Conservation (phyloP, 2,113 vertebrate genomes). For the Brachypteracias leptosomus region DNA sequence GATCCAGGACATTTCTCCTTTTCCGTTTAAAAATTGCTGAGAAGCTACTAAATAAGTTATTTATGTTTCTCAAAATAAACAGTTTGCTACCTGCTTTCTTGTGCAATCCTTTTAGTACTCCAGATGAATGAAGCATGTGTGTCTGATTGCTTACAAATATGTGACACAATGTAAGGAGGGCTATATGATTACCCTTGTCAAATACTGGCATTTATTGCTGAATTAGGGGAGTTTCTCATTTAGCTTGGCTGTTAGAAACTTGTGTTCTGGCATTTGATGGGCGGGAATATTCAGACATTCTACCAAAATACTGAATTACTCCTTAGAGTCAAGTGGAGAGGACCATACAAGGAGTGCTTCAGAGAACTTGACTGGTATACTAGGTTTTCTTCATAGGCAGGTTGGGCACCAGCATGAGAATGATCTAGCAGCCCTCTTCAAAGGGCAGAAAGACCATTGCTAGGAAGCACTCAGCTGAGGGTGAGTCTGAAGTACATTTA, state of each 20-base stretch:
- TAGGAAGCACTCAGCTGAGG: neutral
- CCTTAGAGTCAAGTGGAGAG: neutral
- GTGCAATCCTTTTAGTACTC: slow-evolving; percentile 16
- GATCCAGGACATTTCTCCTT: slow-evolving; percentile 10
- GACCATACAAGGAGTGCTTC: neutral
- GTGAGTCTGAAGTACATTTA: neutral
- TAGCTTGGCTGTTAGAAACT: neutral
- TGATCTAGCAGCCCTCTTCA: neutral
- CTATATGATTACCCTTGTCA: neutral
- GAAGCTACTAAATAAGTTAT: slow-evolving; percentile 35
- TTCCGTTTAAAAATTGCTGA: neutral
- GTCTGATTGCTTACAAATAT: neutral
- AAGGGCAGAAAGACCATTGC: neutral
- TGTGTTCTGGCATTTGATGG: neutral
- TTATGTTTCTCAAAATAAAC: slow-evolving; percentile 46
- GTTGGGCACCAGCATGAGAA: neutral
- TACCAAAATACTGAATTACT: neutral
- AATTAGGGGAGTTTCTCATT: neutral
- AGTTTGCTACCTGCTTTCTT: slow-evolving; percentile 28
- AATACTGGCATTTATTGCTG: neutral
- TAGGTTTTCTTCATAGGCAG: neutral
- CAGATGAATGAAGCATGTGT: neutral
- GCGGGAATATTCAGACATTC: neutral
- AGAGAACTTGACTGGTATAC: neutral
- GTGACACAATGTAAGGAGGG: neutral